Evolutionary conservation across 2,888 invertebrate species (phyloP), one percentile per base, ranked within the genome.

Genomic region (Agrochola lota): DNA sequence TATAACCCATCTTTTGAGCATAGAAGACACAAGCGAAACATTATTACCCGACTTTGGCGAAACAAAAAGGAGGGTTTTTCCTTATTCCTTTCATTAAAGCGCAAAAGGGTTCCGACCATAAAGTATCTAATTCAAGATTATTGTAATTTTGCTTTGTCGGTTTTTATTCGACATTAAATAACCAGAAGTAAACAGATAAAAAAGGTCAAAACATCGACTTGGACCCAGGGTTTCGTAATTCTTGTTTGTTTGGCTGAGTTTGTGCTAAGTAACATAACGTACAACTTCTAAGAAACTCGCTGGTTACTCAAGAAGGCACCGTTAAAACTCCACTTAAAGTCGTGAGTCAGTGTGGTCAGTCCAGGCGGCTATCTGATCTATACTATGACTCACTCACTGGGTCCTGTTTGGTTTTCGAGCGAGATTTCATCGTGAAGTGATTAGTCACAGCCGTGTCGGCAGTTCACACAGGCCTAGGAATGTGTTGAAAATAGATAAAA

Each of bases 401-500:
- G 76, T 80, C 83, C 83, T 87, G 81, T 87, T 90, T 84, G 81
- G 87, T 85, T 90, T 87, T 84, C 83, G 78, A 80, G 85, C 85
- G 80, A 91, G 89, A 92, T 91, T 89, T 89, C 90, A 90, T 91
- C 87, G 89, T 90, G 88, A 88, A 87, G 84, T 88, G 89, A 88
- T 93, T 91, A 91, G 89, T 92, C 91, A 91, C 85, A 81, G 84
- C 76, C 66, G 80, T 49, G 72, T 81, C 80, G 79, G 84, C 79
- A 83, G 69, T 87, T 83, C 80, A 74, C 80, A 80, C 77, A 80
- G 75, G 78, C 79, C 77, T 81, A 87, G 85, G 83, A 89, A 89
- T 89, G 89, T 81, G 85, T 82, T 87, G 62, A 84, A 85, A 87
- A 87, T 86, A 87, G 86, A 85, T 80, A 77, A 71, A 79, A 84